These are phyloP conservation scores for Remorina albescens DNA, from an alignment of 2,797 vertebrate species.

Conservation along the genomic window DNA sequence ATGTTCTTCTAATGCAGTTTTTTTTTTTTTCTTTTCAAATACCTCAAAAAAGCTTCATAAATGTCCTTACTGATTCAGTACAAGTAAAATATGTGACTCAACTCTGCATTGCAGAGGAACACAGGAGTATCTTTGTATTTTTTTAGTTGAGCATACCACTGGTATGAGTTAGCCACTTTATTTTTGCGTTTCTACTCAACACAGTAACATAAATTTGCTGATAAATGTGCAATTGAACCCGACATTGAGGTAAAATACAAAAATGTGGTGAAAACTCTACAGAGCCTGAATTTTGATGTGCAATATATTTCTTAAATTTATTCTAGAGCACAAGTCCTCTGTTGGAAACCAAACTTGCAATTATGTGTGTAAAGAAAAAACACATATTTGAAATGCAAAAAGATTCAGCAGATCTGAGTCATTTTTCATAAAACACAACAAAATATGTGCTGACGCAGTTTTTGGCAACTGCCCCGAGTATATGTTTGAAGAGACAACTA, in stretches of 20 bases:
- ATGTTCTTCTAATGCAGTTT: not conserved
- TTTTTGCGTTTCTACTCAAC: not conserved
- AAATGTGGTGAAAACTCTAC: not conserved
- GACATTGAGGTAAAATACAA: not conserved
- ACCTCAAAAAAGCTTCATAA: not conserved
- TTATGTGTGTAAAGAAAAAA: not conserved
- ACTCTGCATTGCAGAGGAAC: not conserved
- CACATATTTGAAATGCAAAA: slow-evolving; percentile 19
- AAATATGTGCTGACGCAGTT: slow-evolving; percentile 28
- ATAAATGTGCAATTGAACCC: not conserved
- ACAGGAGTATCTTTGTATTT: not conserved
- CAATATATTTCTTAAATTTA: slow-evolving; percentile 4
- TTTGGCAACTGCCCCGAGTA: slow-evolving; percentile 25
- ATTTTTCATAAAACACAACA: slow-evolving; percentile 36
- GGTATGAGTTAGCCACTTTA: not conserved
- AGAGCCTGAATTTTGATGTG: not conserved
- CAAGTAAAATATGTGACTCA: not conserved
- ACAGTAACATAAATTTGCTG: not conserved
- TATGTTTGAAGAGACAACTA: slow-evolving; percentile 18
- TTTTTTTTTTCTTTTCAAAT: too few species aligned
- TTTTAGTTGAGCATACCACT: not conserved
- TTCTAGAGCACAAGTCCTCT: slow-evolving; percentile 5
- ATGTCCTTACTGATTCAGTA: not conserved
- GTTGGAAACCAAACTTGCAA: not conserved
- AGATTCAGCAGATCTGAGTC: slow-evolving; percentile 22